Evolutionary conservation across 2,888 invertebrate species (phyloP).

Genomic region (Dioctria linearis): DNA sequence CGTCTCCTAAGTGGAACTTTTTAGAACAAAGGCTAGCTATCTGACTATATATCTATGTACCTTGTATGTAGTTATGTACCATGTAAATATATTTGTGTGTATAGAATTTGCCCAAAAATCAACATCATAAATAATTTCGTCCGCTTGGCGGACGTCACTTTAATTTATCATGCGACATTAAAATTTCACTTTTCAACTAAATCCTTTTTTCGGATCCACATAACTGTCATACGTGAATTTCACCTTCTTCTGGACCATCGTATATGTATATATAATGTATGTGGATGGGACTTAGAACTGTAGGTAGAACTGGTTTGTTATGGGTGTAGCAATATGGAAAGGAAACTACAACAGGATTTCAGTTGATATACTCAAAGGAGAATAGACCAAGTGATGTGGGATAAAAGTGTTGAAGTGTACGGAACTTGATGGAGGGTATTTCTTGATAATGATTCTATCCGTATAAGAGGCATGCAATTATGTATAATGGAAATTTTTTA

Average conservation of each 20-base stretch:
- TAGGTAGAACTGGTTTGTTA: neutral
- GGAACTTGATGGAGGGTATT: no score
- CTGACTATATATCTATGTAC: slow-evolving; percentile 3
- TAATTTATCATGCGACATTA: slow-evolving; percentile 59
- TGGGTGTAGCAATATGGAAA: no score
- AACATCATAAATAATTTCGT: slow-evolving; percentile 56
- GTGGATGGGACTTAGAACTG: neutral
- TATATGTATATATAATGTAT: no score
- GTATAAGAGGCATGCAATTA: no score
- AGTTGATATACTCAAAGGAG: neutral
- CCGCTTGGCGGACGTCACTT: slow-evolving; percentile 49
- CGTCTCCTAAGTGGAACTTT: slow-evolving; percentile 23
- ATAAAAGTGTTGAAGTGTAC: no score
- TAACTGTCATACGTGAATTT: neutral
- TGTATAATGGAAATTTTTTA: no score
- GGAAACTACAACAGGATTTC: neutral
- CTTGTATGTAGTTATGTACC: no score
- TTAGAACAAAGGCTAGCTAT: slow-evolving; percentile 18
- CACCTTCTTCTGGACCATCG: neutral
- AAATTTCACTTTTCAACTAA: slow-evolving; percentile 58
- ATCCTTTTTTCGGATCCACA: slow-evolving; percentile 24
- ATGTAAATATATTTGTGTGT: neutral
- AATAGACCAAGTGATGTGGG: neutral
- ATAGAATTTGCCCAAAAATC: slow-evolving; percentile 30
- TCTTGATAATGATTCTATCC: no score